Evolutionary conservation across 2,113 vertebrate species (phyloP), one percentile per base, ranked within the genome.

Genomic region (Dissostichus mawsoni): DNA sequence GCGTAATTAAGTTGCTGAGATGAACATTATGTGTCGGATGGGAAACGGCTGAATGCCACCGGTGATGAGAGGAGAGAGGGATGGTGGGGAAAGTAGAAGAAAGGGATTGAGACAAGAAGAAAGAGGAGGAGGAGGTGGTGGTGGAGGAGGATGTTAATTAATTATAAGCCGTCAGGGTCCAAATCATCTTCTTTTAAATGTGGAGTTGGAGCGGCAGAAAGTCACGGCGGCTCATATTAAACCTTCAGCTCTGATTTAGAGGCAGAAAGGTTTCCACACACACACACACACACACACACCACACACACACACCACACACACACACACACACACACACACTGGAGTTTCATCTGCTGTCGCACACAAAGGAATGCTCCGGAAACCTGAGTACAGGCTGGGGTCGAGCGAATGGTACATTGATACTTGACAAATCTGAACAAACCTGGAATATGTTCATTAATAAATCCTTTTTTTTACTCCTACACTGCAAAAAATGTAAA

Each of bases 121-220:
- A 50, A 57, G 61, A 2, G 1, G 51, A 77, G 53, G 47, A 2
- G 16, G 41, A 45, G 47, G 69, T 23, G 64, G 62, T 53, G 81
- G 33, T 58, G 66, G 72, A 62, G 76, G 62, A 3, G 77, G 74
- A 75, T 68, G 76, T 82, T 82, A 84, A 84, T 84, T 76, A 78
- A 84, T 87, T 84, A 76, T 48, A 75, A 25, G 76, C 81, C 58
- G 53, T 76, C 78, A 84, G 85, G 69, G 80, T 83, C 80, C 68
- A 82, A 69, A 69, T 81, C 69, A 33, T 69, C 78, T 74, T 52
- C 69, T 78, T 45, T 81, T 66, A 81, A 73, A 78, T 25, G 74
- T 65, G 63, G 65, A 65, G 67, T 18, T 14, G 68, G 69, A 74
- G 69, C 66, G 33, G 67, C 41, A 74, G 50, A 69, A 33, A 83